Percentiles rank a stretch among this genome's conserved stretches.
phyloP scores from a whole-genome alignment of 2,888 invertebrate genomes.

The Graphium colonna region DNA sequence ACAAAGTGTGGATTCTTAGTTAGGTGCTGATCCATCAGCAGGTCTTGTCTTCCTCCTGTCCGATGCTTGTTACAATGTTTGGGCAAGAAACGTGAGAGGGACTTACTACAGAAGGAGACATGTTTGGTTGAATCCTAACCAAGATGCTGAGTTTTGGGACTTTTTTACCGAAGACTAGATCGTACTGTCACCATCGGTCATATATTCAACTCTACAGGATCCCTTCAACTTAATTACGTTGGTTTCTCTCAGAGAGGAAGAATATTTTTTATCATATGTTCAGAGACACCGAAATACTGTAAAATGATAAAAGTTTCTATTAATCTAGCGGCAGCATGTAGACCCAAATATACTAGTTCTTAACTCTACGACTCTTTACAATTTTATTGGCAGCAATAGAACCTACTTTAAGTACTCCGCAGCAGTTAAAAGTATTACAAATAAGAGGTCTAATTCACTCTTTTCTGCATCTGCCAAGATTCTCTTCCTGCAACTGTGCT shows the following conservation, averaged over 20 bases:
- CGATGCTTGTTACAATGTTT: conserved; percentile 41
- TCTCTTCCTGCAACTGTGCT: conserved; percentile 35
- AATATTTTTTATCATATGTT: conserved; percentile 82
- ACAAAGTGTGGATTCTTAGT: conserved; percentile 51
- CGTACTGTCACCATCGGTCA: conserved; percentile 81
- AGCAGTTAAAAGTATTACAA: conserved; percentile 45
- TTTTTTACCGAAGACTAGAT: conserved; percentile 83
- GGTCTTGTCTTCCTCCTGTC: conserved; percentile 41
- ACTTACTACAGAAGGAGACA: conserved; percentile 78
- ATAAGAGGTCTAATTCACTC: conserved; percentile 47
- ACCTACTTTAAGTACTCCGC: conserved; percentile 31
- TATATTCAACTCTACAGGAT: conserved; percentile 44
- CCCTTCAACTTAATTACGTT: conserved; percentile 60
- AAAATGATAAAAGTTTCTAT: conserved; percentile 80
- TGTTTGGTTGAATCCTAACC: conserved; percentile 45
- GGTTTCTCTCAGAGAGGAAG: conserved; percentile 90
- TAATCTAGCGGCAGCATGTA: conserved; percentile 82
- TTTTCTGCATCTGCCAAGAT: conserved; percentile 47
- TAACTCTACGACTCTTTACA: conserved; percentile 32
- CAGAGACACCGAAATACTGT: conserved; percentile 82
- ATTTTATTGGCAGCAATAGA: conserved; percentile 33
- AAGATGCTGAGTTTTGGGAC: conserved; percentile 67
- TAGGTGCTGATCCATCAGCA: conserved; percentile 51
- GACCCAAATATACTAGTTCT: conserved; percentile 62
- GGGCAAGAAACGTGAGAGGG: conserved; percentile 51